Percentiles rank a stretch among this genome's conserved stretches.
phyloP scores from a whole-genome alignment of 30 jellyfish, hydroid and myxozoan genomes.

The Catostylus mosaicus region DNA sequence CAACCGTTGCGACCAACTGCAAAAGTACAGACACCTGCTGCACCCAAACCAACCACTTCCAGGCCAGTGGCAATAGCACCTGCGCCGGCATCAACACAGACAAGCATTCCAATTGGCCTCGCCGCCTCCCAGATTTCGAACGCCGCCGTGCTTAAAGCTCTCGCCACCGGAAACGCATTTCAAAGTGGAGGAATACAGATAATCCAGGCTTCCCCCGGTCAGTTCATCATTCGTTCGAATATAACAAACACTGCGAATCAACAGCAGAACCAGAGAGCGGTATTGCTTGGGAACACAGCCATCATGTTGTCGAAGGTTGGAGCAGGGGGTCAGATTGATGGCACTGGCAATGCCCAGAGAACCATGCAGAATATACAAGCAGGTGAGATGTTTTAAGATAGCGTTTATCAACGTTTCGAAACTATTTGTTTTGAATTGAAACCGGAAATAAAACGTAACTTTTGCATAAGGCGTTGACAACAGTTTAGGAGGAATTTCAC shows the following conservation, averaged over 20 bases:
- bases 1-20: constrained; percentile 29
- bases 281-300: constrained; percentile 65
- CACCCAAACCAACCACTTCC: neutral
- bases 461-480: too few relatives aligned
- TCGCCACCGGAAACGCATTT: constrained; percentile 80
- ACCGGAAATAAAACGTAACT: too few relatives aligned
- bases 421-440: too few relatives aligned
- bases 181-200: constrained; percentile 83
- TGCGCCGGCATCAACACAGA: constrained; percentile 60
- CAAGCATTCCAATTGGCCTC: constrained; percentile 54
- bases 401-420: too few relatives aligned
- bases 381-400: constrained; percentile 7
- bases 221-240: constrained; percentile 84
- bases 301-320: constrained; percentile 57
- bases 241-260: constrained; percentile 28
- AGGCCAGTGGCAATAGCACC: constrained; percentile 79
- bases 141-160: constrained; percentile 85
- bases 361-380: constrained; percentile 21
- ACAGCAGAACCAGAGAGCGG: constrained; percentile 58
- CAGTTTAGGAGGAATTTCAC: too few relatives aligned
- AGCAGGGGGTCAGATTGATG: constrained; percentile 55
- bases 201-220: constrained; percentile 89
- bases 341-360: constrained; percentile 13
- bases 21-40: constrained; percentile 7
- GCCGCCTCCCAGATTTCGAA: constrained; percentile 69